A percentile compares a stretch with the other conserved stretches of the same genome.
Conservation (phyloP, 2,888 invertebrate genomes). For the Anarsia innoxiella region DNA sequence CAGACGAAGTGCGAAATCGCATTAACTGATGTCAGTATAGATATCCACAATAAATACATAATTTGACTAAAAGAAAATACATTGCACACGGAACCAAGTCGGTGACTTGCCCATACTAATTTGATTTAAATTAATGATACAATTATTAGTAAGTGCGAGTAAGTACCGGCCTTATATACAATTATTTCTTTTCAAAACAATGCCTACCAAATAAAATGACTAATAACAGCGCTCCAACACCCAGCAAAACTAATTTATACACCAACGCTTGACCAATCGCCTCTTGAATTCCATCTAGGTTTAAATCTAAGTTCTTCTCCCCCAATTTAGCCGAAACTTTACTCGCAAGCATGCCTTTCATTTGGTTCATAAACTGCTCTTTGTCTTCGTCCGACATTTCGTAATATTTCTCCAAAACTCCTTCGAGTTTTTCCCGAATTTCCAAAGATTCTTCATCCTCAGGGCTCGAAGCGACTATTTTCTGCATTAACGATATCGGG, state of each 20-base stretch:
- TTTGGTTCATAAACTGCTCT: slow-evolving; percentile 38
- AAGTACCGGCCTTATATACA: too few species aligned
- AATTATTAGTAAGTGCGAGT: too few species aligned
- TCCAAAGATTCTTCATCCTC: slow-evolving; percentile 47
- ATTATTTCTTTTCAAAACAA: too few species aligned
- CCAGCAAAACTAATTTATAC: slow-evolving; percentile 39
- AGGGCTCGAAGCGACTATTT: slow-evolving; percentile 39
- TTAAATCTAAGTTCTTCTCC: slow-evolving; percentile 35
- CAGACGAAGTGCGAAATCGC: too few species aligned
- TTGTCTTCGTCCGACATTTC: slow-evolving; percentile 46
- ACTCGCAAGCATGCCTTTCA: slow-evolving; percentile 46
- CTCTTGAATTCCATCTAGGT: slow-evolving; percentile 42
- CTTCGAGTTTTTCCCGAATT: slow-evolving; percentile 39
- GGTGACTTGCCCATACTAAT: too few species aligned
- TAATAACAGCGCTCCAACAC: slow-evolving; percentile 37
- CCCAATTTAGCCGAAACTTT: slow-evolving; percentile 40
- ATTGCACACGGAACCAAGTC: too few species aligned
- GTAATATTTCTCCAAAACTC: slow-evolving; percentile 40
- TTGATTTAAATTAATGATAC: too few species aligned
- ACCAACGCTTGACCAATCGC: slow-evolving; percentile 42
- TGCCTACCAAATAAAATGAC: slow-evolving; percentile 42
- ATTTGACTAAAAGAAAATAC: too few species aligned
- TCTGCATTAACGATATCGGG: slow-evolving; percentile 42
- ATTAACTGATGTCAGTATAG: too few species aligned
- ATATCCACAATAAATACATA: too few species aligned